Base-by-base conservation (phyloP, 92 coral and sea anemone genomes). In the Montipora capitata region DNA sequence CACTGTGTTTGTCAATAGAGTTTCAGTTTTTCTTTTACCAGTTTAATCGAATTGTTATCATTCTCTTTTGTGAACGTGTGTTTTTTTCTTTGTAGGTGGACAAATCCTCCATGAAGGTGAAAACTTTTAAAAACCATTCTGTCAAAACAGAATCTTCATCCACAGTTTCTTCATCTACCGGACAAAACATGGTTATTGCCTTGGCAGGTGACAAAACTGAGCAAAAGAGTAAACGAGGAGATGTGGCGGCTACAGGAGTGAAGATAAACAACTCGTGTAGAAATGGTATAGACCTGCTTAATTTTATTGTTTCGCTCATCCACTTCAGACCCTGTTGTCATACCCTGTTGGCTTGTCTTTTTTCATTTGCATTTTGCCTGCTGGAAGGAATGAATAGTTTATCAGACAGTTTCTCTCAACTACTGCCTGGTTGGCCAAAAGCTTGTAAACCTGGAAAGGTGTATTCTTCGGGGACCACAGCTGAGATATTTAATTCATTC, bases 51-150 rank as follows among this genome's bases (percentile, higher is more conserved):
- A 5, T 45, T 45, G 40, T 35, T 18, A 14, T n/a, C 17, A 2
- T 17, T 51, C 63, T 75, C 65, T 1, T 48, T 62, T 49, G 10
- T 49, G 7, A 7, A 6, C 51, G 2, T 45, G 44, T 72, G 11
- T 8, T 43, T 42, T 2, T 49, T 52, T 2, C 17, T 9, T 13
- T 62, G 6, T 10, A 92, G 95, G 95, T 85, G 10, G 95, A 92
- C 76, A 92, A 88, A 78, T 78, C 90, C 35, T 78, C 72, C 13
- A 92, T 92, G 93, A 92, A 92, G 64, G 76, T 41, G 40, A 88
- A 88, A 44, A 59, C 79, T 5, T 11, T 43, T 3, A 83, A 73
- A 73, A 62, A 63, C n/a, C 39, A 43, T 41, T 42, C 79, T 14
- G 59, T 52, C 18, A 63, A 62, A 27, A 45, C 62, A 43, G 87